Percentiles rank a stretch among this genome's conserved stretches.
Evolutionary conservation across 2,113 vertebrate species (phyloP).

Genomic region (Aspiorhynchus laticeps): DNA sequence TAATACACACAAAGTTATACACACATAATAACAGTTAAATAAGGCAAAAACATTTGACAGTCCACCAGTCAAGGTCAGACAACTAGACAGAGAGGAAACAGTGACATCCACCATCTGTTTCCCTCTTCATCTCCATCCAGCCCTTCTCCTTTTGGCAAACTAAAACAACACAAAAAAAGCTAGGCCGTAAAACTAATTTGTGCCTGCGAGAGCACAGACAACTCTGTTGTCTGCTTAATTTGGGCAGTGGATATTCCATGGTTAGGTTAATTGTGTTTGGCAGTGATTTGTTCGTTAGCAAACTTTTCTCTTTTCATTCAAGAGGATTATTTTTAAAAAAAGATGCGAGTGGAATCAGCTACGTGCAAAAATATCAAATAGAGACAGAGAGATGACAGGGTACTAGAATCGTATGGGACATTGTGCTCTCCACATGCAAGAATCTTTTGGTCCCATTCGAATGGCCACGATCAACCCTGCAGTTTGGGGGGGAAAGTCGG

Average conservation of each 20-base stretch:
- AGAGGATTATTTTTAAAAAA: neutral
- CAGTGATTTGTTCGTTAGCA: conserved; percentile 52
- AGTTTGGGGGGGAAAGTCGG: neutral
- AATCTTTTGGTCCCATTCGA: conserved; percentile 34
- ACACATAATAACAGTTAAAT: neutral
- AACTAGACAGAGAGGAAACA: conserved; percentile 28
- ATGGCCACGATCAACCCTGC: neutral
- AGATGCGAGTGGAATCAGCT: neutral
- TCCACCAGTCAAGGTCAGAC: conserved; percentile 19
- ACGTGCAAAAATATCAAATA: neutral
- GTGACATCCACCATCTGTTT: conserved; percentile 41
- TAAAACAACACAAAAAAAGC: neutral
- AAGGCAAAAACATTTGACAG: conserved; percentile 6
- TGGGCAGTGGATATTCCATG: conserved; percentile 37
- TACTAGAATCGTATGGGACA: neutral
- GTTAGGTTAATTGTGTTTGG: conserved; percentile 45
- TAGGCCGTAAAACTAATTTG: neutral
- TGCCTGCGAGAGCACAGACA: neutral
- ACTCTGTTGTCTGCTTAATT: neutral
- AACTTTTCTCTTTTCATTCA: conserved; percentile 6
- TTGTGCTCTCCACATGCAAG: conserved; percentile 46
- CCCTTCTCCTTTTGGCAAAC: conserved; percentile 11
- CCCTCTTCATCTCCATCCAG: conserved; percentile 25
- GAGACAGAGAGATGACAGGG: neutral
- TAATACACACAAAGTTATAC: neutral